These are phyloP conservation scores for Smittia sp. DNA, from an alignment of 2,888 invertebrate species.

Conservation along the genomic window DNA sequence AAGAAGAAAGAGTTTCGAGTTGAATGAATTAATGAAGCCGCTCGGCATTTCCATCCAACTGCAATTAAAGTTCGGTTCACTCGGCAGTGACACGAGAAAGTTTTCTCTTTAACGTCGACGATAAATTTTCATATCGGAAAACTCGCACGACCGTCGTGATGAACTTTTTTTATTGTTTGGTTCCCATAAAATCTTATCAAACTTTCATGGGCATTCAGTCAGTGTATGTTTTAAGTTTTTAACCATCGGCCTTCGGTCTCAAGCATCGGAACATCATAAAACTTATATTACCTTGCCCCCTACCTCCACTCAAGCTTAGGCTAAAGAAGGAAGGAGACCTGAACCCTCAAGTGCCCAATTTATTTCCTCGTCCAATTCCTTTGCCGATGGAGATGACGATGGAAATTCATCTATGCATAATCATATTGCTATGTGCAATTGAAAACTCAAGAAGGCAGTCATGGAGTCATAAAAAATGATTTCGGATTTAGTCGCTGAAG, in stretches of 20 bases:
- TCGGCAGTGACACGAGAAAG: too few relatives aligned
- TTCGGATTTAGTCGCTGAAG: background rate
- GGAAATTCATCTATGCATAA: constrained; percentile 21
- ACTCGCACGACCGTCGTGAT: too few relatives aligned
- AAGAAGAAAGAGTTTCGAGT: background rate
- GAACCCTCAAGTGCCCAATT: constrained; percentile 28
- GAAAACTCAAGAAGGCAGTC: constrained; percentile 28
- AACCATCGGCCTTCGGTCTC: constrained; percentile 8
- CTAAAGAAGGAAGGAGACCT: too few relatives aligned
- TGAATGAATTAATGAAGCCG: background rate
- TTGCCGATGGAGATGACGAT: background rate
- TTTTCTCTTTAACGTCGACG: background rate
- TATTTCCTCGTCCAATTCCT: background rate
- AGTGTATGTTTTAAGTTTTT: background rate
- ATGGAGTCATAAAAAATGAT: background rate
- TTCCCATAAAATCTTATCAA: constrained; percentile 37
- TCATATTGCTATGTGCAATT: constrained; percentile 26
- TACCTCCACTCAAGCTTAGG: too few relatives aligned
- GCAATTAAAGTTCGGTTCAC: background rate
- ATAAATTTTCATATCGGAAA: background rate
- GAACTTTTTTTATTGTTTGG: background rate
- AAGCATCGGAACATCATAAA: constrained; percentile 26
- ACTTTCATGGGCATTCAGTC: constrained; percentile 25
- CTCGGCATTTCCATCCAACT: background rate
- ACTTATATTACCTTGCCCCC: constrained; percentile 7